phyloP scores from a whole-genome alignment of 2,797 vertebrate species.

The Ptychadena robeensis region DNA sequence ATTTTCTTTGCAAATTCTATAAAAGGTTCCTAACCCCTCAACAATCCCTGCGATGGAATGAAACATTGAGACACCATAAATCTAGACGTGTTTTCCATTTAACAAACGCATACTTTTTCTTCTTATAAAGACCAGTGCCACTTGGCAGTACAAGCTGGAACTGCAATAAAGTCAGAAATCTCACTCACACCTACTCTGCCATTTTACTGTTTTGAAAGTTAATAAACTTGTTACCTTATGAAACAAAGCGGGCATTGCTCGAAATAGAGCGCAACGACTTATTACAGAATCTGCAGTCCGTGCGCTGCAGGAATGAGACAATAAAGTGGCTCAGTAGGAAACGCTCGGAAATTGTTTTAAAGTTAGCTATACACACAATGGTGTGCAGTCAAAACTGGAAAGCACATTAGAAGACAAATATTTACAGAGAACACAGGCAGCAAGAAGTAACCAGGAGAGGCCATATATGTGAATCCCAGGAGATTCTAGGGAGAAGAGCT shows the following conservation, averaged over 20 bases:
- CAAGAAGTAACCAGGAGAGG: neutral
- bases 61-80: slow-evolving; percentile 26
- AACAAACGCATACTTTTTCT: slow-evolving; percentile 47
- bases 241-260: slow-evolving; percentile 46
- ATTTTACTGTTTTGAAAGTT: slow-evolving; percentile 59
- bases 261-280: slow-evolving; percentile 2
- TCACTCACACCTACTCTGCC: slow-evolving; percentile 57
- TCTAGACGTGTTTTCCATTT: slow-evolving; percentile 47
- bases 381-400: slow-evolving; percentile 6
- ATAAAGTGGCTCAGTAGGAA: slow-evolving; percentile 34
- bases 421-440: neutral
- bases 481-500: neutral
- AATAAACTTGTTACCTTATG: slow-evolving; percentile 58
- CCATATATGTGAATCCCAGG: neutral
- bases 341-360: neutral
- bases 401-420: slow-evolving; percentile 22
- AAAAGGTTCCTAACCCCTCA: slow-evolving; percentile 18
- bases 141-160: slow-evolving; percentile 49
- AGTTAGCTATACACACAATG: slow-evolving; percentile 1
- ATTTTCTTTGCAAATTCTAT: neutral
- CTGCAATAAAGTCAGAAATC: slow-evolving; percentile 48
- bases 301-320: slow-evolving; percentile 1
- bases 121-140: slow-evolving; percentile 55
- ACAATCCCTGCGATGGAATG: slow-evolving; percentile 13
- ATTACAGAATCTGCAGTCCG: slow-evolving; percentile 22